phyloP scores from a whole-genome alignment of 2,113 vertebrate species.

The Emydura subglobosa region DNA sequence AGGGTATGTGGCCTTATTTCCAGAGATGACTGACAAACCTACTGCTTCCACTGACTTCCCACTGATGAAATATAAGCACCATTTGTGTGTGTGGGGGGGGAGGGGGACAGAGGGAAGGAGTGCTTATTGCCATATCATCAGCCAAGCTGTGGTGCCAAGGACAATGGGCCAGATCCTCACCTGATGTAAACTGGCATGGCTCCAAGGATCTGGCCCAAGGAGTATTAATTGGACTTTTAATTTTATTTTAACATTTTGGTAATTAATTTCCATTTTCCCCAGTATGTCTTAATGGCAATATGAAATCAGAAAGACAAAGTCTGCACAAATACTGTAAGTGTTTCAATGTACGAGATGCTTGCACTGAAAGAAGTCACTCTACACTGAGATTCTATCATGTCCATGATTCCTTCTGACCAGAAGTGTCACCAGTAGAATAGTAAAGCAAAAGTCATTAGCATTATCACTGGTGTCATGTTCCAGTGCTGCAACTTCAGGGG shows the following conservation, averaged over 20 bases:
- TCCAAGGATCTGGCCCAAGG: slow-evolving; percentile 32
- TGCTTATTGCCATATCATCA: neutral
- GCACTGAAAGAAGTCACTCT: slow-evolving; percentile 30
- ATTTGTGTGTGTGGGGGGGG: neutral
- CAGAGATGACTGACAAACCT: neutral
- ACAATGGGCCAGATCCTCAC: neutral
- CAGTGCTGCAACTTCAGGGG: slow-evolving; percentile 8
- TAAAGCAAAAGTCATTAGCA: slow-evolving; percentile 38
- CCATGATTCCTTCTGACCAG: slow-evolving; percentile 4
- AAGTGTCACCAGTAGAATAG: slow-evolving; percentile 41
- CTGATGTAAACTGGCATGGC: rapidly evolving
- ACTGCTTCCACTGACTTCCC: neutral
- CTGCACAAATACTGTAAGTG: neutral
- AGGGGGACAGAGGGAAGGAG: too few species aligned
- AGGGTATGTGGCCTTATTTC: neutral
- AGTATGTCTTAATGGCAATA: neutral
- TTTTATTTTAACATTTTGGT: neutral
- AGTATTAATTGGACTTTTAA: neutral
- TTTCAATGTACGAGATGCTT: neutral
- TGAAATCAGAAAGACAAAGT: slow-evolving; percentile 3
- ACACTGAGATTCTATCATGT: neutral
- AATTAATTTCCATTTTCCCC: neutral
- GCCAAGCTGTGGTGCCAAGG: neutral
- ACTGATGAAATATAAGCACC: neutral
- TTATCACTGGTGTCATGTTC: slow-evolving; percentile 6